Percentiles rank a stretch among this genome's conserved stretches.
These are phyloP conservation scores for Leptinotarsa rubiginosa DNA, from an alignment of 2,888 invertebrate genomes.

Conservation along the genomic window DNA sequence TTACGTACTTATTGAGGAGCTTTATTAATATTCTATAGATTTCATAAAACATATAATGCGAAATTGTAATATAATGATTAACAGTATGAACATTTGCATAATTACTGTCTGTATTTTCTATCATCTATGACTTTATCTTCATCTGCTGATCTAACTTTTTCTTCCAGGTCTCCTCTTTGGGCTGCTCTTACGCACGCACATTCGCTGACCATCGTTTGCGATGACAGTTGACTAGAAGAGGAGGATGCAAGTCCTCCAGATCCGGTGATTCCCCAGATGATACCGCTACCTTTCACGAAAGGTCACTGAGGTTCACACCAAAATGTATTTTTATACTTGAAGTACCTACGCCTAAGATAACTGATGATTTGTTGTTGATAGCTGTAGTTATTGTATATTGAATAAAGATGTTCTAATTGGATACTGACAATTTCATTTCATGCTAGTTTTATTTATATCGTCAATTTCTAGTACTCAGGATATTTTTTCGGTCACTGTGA, in stretches of 20 bases:
- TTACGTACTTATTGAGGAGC: too few species aligned
- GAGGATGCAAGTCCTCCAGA: slow-evolving; percentile 52
- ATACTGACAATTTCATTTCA: not conserved
- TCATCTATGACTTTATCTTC: too few species aligned
- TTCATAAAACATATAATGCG: too few species aligned
- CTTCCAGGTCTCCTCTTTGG: slow-evolving; percentile 81
- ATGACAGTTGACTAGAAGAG: slow-evolving; percentile 62
- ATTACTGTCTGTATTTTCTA: too few species aligned
- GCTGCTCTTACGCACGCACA: slow-evolving; percentile 83
- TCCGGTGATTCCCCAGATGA: slow-evolving; percentile 62
- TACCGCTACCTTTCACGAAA: slow-evolving; percentile 61
- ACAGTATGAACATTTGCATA: too few species aligned
- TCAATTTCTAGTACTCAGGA: too few species aligned
- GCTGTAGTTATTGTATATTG: slow-evolving; percentile 13
- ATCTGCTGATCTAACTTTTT: not conserved
- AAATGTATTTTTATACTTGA: slow-evolving; percentile 31
- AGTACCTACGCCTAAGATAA: slow-evolving; percentile 15
- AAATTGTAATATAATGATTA: too few species aligned
- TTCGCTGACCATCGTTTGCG: slow-evolving; percentile 61
- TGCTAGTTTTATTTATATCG: not conserved
- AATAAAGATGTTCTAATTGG: slow-evolving; percentile 20
- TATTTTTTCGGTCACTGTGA: too few species aligned
- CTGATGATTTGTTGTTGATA: slow-evolving; percentile 8
- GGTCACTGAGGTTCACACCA: slow-evolving; percentile 48
- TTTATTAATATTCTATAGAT: too few species aligned